Conservation (phyloP, 35 echinoderm and acorn worm species). For the Ophioderma brevispina region DNA sequence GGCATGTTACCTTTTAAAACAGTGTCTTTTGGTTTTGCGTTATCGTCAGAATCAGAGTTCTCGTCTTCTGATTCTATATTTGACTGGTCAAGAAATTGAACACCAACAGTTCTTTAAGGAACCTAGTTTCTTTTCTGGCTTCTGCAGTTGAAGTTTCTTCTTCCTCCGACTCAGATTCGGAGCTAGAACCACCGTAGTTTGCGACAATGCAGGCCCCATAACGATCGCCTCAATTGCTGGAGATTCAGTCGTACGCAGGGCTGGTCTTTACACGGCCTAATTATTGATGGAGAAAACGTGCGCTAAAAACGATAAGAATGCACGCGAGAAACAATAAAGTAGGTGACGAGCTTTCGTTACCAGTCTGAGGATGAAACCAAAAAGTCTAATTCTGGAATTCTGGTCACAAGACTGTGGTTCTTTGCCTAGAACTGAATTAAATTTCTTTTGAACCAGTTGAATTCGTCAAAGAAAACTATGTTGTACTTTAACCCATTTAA, state of each 20-base stretch:
- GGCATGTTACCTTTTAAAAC: not conserved
- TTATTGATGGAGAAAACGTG: too few species aligned
- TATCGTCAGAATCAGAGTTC: not conserved
- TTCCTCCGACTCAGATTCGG: not conserved
- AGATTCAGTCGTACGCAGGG: not conserved
- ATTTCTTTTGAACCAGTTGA: too few species aligned
- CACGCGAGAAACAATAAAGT: too few species aligned
- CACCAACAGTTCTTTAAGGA: not conserved
- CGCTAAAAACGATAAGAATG: too few species aligned
- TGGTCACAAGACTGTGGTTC: too few species aligned
- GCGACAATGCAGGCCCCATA: not conserved
- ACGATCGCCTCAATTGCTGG: not conserved
- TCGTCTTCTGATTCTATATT: not conserved
- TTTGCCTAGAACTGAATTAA: too few species aligned
- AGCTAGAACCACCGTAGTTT: slow-evolving; percentile 8
- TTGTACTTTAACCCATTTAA: too few species aligned
- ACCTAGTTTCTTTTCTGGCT: not conserved
- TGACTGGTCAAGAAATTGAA: not conserved
- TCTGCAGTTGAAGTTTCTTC: not conserved
- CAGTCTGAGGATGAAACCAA: too few species aligned
- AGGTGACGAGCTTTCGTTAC: too few species aligned
- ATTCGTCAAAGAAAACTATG: too few species aligned
- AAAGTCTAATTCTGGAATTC: too few species aligned
- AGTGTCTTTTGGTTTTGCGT: not conserved
- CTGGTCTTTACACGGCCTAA: not conserved